Evolutionary conservation across 2,113 vertebrate genomes (phyloP).

Genomic region (Eudyptes chrysolophus): DNA sequence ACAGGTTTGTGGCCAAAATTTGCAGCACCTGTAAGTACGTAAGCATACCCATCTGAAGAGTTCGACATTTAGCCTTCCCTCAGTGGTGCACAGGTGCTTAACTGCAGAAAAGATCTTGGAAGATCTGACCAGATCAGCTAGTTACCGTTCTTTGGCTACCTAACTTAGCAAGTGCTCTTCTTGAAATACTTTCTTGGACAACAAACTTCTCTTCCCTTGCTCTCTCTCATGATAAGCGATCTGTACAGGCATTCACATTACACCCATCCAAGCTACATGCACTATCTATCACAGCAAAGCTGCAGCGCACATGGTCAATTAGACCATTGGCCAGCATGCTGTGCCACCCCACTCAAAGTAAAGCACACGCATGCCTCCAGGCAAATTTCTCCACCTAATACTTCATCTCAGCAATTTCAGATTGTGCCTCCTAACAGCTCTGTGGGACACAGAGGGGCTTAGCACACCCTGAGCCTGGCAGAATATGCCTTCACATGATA

Average conservation of each 20-base stretch:
- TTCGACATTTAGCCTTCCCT: not conserved
- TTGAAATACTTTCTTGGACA: not conserved
- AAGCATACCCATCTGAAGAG: not conserved
- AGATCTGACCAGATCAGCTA: not conserved
- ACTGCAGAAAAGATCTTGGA: not conserved
- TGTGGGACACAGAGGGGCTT: not conserved
- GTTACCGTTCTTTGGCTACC: not conserved
- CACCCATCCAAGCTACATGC: fast-evolving
- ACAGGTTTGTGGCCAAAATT: not conserved
- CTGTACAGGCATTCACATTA: fast-evolving
- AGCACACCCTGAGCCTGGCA: not conserved
- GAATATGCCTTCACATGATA: not conserved
- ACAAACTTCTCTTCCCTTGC: not conserved
- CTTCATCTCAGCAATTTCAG: not conserved
- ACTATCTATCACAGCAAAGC: not conserved
- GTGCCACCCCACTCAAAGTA: not conserved
- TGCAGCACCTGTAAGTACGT: not conserved
- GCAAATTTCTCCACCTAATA: not conserved
- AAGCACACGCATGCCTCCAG: not conserved
- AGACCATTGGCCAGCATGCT: fast-evolving
- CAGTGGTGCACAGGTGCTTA: not conserved
- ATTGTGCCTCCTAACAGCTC: not conserved
- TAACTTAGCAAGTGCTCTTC: not conserved
- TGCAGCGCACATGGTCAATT: not conserved
- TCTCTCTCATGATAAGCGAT: fast-evolving